Percentiles rank a stretch among this genome's conserved stretches.
These are phyloP conservation scores for Coecobrya sp. DNA, from an alignment of 2,888 invertebrate species.

Conservation along the genomic window DNA sequence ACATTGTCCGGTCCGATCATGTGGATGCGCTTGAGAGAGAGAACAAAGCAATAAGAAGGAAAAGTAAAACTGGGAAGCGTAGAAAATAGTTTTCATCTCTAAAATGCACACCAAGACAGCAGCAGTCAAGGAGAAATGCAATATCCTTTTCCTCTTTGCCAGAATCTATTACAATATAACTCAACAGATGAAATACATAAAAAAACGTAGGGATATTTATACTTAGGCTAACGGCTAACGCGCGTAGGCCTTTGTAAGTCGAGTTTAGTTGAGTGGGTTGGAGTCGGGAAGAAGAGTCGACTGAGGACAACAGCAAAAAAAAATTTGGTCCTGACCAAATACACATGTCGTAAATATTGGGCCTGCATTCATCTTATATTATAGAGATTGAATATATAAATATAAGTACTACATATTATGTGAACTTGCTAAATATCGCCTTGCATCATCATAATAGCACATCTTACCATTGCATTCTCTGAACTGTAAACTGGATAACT, in stretches of 20 bases:
- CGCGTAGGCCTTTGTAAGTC: too few relatives aligned
- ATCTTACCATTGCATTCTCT: too few relatives aligned
- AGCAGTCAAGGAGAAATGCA: not conserved
- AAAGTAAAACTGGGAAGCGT: not conserved
- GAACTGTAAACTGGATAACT: too few relatives aligned
- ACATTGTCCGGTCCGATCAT: slow-evolving; percentile 18
- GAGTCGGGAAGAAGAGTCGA: not conserved
- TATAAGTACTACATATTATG: too few relatives aligned
- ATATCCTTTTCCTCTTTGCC: not conserved
- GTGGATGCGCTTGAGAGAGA: slow-evolving; percentile 1
- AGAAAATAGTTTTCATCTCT: not conserved
- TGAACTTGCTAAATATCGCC: not conserved
- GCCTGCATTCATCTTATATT: slow-evolving; percentile 4
- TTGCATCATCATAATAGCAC: not conserved
- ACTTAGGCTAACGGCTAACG: not conserved
- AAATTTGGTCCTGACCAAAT: not conserved
- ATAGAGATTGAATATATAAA: slow-evolving; percentile 1
- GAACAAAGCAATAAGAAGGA: not conserved
- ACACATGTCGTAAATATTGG: slow-evolving; percentile 3
- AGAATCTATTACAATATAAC: not conserved
- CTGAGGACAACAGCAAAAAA: not conserved
- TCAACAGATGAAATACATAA: slow-evolving; percentile 3
- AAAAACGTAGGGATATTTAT: not conserved
- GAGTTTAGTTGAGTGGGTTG: not conserved
- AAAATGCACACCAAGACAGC: not conserved